A percentile compares a stretch with the other conserved stretches of the same genome.
Conservation (phyloP, 2,888 invertebrate genomes). For the Linyphia triangularis region DNA sequence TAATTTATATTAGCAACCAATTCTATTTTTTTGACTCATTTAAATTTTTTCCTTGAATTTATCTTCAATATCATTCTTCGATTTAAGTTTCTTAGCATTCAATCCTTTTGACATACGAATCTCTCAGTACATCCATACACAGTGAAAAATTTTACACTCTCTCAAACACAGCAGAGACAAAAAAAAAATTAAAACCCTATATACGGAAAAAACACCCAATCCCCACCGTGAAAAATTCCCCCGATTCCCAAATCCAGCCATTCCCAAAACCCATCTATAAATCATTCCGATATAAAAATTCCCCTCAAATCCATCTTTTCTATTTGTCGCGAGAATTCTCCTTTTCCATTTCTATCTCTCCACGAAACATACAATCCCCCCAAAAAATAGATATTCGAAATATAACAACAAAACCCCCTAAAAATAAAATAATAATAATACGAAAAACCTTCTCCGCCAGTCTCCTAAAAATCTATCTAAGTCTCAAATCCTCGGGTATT, state of each 20-base stretch:
- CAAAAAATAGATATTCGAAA: neutral
- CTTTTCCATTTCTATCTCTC: neutral
- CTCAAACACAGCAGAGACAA: too few species aligned
- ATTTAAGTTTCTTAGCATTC: too few species aligned
- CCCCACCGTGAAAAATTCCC: neutral
- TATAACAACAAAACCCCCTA: neutral
- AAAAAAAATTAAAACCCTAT: too few species aligned
- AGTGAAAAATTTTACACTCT: too few species aligned
- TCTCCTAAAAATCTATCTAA: neutral
- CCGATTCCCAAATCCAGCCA: neutral
- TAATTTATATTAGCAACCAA: too few species aligned
- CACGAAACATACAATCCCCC: neutral
- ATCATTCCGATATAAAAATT: neutral
- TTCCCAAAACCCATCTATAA: neutral
- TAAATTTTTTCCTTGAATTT: too few species aligned
- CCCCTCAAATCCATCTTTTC: neutral
- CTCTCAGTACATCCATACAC: too few species aligned
- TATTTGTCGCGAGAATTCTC: neutral
- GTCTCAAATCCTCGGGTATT: slow-evolving; percentile 52
- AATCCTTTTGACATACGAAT: too few species aligned
- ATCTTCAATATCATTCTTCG: too few species aligned
- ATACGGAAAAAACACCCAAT: too few species aligned
- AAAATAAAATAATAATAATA: neutral
- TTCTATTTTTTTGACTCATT: too few species aligned
- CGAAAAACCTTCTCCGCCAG: neutral